Conservation (phyloP, 37 sponge, comb jelly and placozoan genomes). For the Eunapius fragilis region DNA sequence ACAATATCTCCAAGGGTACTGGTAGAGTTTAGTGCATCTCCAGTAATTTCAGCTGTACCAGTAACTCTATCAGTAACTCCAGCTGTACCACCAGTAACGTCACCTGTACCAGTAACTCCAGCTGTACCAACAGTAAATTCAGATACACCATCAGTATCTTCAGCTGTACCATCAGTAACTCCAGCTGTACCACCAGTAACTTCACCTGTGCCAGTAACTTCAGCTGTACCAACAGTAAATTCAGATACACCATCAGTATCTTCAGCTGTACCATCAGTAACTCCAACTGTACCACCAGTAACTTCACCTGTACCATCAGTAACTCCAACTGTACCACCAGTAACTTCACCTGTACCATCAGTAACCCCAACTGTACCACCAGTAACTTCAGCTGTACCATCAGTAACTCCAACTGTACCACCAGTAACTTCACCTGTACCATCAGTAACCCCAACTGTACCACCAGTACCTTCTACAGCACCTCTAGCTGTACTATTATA, state of each 20-base stretch:
- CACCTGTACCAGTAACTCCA: background rate
- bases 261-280: background rate
- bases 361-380: background rate
- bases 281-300: background rate
- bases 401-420: background rate
- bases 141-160: background rate
- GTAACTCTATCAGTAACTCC: background rate
- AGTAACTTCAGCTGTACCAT: background rate
- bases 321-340: background rate
- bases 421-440: background rate
- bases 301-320: background rate
- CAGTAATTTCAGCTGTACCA: background rate
- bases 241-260: background rate
- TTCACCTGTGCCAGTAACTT: background rate
- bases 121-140: background rate
- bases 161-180: background rate
- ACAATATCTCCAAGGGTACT: background rate
- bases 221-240: background rate
- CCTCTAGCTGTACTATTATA: background rate
- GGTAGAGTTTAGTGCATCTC: background rate
- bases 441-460: background rate
- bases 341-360: background rate
- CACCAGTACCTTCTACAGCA: background rate
- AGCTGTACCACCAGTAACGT: background rate
- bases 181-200: background rate